A percentile compares a stretch with the other conserved stretches of the same genome.
phyloP scores from a whole-genome alignment of 2,888 invertebrate genomes.

The Torymus texanus region DNA sequence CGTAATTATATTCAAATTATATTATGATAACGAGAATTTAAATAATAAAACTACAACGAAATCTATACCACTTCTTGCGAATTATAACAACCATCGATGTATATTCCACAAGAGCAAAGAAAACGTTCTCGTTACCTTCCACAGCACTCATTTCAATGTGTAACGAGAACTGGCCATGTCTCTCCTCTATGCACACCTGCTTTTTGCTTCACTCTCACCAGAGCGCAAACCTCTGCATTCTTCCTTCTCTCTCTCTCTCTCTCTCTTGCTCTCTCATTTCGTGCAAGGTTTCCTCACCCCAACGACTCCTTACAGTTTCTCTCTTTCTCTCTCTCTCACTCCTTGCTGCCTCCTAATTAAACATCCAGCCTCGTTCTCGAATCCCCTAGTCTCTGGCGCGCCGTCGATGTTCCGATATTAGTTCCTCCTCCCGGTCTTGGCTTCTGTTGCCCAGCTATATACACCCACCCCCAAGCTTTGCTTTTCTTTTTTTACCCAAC shows the following conservation, averaged over 20 bases:
- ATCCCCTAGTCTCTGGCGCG: conserved; percentile 67
- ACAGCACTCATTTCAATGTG: no score
- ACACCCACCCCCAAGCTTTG: conserved; percentile 14
- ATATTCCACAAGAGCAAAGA: no score
- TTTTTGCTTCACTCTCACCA: conserved; percentile 48
- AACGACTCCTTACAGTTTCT: conserved; percentile 22
- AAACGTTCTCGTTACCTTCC: no score
- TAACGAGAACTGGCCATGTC: no score
- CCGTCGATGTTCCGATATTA: conserved; percentile 75
- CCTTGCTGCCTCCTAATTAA: conserved; percentile 73
- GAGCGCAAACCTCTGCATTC: conserved; percentile 51
- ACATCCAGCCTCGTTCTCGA: conserved; percentile 72
- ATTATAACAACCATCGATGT: no score
- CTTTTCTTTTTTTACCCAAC: conserved; percentile 46
- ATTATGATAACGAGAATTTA: no score
- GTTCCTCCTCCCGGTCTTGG: conserved; percentile 59
- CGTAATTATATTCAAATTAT: no score
- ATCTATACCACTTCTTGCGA: no score
- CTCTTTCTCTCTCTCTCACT: conserved; percentile 58
- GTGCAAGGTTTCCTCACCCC: conserved; percentile 24
- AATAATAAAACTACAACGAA: no score
- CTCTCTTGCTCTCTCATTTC: conserved; percentile 49
- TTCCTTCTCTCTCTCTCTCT: conserved; percentile 22
- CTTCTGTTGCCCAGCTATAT: conserved; percentile 26
- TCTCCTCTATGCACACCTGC: conserved; percentile 50